A percentile compares a stretch with the other conserved stretches of the same genome.
Conservation (phyloP, 2,888 invertebrate genomes). For the Tetanocera ferruginea region DNA sequence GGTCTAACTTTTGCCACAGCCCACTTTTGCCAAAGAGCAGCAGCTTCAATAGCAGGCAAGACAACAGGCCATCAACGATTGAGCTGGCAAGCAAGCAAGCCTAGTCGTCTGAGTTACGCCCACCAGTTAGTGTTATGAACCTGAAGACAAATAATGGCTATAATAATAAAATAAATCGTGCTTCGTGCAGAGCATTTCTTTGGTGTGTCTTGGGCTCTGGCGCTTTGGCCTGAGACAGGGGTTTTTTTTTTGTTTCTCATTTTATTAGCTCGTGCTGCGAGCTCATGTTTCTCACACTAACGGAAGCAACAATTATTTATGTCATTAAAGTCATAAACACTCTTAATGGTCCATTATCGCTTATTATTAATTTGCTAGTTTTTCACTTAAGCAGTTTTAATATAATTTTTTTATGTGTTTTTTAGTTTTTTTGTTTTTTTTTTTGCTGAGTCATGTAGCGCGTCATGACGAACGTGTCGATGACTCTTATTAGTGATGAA, state of each 20-base stretch:
- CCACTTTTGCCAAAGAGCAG: not conserved
- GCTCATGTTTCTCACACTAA: conserved; percentile 51
- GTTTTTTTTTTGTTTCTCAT: not conserved
- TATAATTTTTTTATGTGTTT: conserved; percentile 15
- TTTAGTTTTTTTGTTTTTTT: conserved; percentile 41
- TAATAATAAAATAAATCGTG: conserved; percentile 33
- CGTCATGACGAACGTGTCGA: not conserved
- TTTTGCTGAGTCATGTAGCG: conserved; percentile 2
- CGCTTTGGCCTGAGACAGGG: conserved; percentile 6
- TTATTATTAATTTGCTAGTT: conserved; percentile 41
- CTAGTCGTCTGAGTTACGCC: conserved; percentile 12
- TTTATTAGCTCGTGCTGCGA: conserved; percentile 34
- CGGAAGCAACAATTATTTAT: conserved; percentile 55
- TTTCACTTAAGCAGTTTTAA: too few relatives aligned
- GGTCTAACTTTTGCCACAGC: not conserved
- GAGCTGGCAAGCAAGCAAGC: not conserved
- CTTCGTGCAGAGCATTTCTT: conserved; percentile 35
- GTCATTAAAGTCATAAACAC: conserved; percentile 55
- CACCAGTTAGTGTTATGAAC: conserved; percentile 1
- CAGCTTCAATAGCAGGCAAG: too few relatives aligned
- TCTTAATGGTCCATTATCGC: conserved; percentile 51
- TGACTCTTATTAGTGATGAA: not conserved
- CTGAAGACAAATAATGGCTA: conserved; percentile 20
- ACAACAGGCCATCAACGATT: not conserved
- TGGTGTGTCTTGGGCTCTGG: conserved; percentile 32